Percentiles rank a stretch among this genome's conserved stretches.
Conservation (phyloP, 2,797 vertebrate genomes). For the Rhinella marina region DNA sequence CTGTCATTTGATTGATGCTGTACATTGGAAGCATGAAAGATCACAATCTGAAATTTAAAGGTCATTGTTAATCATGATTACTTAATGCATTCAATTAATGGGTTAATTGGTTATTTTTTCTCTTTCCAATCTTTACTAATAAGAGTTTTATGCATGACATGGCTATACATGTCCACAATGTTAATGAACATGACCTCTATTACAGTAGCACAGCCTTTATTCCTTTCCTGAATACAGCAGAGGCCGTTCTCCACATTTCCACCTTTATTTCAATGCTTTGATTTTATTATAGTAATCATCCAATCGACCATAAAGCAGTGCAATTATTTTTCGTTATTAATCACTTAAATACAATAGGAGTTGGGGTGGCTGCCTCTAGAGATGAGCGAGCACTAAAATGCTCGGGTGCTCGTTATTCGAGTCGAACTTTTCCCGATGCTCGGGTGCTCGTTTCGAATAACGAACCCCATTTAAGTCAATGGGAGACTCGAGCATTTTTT, state of each 20-base stretch:
- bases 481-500: too few relatives aligned
- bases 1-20: background rate
- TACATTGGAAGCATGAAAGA: slow-evolving; percentile 14
- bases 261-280: background rate
- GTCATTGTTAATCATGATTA: slow-evolving; percentile 29
- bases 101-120: slow-evolving; percentile 1
- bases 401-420: too few relatives aligned
- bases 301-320: background rate
- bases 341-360: background rate
- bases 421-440: too few relatives aligned
- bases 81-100: slow-evolving; percentile 13
- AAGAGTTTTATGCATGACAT: slow-evolving; percentile 13
- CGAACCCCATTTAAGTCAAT: too few relatives aligned
- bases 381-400: too few relatives aligned
- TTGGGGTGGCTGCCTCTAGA: too few relatives aligned
- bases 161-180: background rate
- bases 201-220: background rate
- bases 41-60: background rate
- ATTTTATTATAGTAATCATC: background rate
- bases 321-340: background rate
- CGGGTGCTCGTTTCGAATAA: too few relatives aligned
- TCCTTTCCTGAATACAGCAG: background rate
- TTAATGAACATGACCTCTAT: slow-evolving; percentile 38
- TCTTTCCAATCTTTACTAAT: background rate
- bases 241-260: background rate